These are phyloP conservation scores for Phortica variegata DNA, from an alignment of 1,140 invertebrate genomes.

Conservation along the genomic window DNA sequence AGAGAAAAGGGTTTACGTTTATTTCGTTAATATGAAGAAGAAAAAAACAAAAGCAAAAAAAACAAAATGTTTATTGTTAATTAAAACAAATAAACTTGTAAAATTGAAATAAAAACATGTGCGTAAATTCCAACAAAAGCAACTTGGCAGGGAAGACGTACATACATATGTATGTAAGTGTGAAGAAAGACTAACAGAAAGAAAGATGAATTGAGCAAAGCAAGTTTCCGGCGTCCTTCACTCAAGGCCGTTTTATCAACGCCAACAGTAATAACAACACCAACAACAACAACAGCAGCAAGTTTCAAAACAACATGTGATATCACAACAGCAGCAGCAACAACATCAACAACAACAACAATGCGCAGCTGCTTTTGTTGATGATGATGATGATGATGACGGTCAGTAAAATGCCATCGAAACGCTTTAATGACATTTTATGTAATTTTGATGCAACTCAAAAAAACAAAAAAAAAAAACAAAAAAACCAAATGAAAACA, in stretches of 20 bases:
- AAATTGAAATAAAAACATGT: slow-evolving; percentile 21
- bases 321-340: slow-evolving; percentile 1
- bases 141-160: too few species aligned
- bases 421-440: slow-evolving; percentile 18
- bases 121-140: slow-evolving; percentile 6
- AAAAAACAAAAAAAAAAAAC: too few species aligned
- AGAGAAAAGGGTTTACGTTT: background rate
- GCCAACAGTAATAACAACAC: slow-evolving; percentile 1
- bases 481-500: too few species aligned
- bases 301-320: too few species aligned
- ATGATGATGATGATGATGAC: background rate
- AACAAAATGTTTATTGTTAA: slow-evolving; percentile 27
- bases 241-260: slow-evolving; percentile 39
- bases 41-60: too few species aligned
- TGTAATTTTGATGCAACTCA: slow-evolving; percentile 9
- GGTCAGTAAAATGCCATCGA: slow-evolving; percentile 17
- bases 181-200: slow-evolving; percentile 12
- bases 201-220: slow-evolving; percentile 23
- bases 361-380: background rate
- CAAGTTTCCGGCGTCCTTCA: slow-evolving; percentile 53
- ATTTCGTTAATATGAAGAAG: too few species aligned
- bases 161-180: slow-evolving; percentile 8
- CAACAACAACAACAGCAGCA: slow-evolving; percentile 2
- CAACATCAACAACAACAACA: slow-evolving; percentile 5
- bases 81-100: slow-evolving; percentile 48